Evolutionary conservation across 2,113 vertebrate species (phyloP).

Genomic region (Nettapus auritus): DNA sequence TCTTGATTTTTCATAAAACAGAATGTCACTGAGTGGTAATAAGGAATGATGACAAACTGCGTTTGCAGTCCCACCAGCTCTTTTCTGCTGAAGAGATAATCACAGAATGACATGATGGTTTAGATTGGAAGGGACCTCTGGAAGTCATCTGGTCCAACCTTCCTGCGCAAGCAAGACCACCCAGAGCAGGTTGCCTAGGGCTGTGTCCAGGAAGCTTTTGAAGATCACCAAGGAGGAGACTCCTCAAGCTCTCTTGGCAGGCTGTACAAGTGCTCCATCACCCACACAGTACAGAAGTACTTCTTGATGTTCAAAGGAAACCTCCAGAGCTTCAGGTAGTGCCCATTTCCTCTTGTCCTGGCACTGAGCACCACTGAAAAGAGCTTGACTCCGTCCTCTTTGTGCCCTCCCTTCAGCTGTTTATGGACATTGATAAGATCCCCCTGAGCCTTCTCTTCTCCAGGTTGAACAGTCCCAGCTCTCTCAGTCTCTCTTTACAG

Average conservation of each 20-base stretch:
- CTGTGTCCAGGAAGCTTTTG: no score
- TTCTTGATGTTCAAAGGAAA: neutral
- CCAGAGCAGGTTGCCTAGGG: neutral
- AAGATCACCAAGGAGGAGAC: no score
- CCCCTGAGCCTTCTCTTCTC: neutral
- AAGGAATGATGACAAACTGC: neutral
- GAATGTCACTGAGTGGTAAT: neutral
- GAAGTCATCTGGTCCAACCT: neutral
- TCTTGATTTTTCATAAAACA: neutral
- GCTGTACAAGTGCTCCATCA: neutral
- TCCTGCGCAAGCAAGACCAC: neutral
- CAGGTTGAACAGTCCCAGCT: neutral
- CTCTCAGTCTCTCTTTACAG: neutral
- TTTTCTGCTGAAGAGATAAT: neutral
- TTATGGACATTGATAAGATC: neutral
- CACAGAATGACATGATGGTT: neutral
- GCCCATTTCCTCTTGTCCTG: neutral
- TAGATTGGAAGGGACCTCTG: neutral
- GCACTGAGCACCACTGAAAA: neutral
- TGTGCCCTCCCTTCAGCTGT: neutral
- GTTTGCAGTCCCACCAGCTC: neutral
- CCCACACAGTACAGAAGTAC: neutral
- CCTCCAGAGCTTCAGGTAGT: neutral
- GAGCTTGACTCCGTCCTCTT: neutral
- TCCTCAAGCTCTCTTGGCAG: neutral